Conservation (phyloP, 2,113 vertebrate genomes). For the Sylvia atricapilla region DNA sequence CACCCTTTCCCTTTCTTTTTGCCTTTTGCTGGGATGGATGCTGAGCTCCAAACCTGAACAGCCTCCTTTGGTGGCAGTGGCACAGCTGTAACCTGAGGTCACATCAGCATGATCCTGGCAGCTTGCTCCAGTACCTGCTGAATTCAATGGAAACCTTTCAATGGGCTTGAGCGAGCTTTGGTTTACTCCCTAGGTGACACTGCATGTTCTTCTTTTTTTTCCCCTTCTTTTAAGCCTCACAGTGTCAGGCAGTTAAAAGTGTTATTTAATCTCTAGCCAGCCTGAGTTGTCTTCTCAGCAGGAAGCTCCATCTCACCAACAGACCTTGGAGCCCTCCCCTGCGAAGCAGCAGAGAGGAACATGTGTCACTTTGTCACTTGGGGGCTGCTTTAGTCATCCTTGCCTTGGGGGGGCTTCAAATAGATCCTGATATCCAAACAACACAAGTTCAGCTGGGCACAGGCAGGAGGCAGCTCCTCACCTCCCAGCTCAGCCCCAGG, state of each 20-base stretch:
- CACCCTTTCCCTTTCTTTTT: not conserved
- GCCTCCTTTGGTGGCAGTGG: not conserved
- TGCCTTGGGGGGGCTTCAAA: not conserved
- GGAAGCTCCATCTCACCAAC: not conserved
- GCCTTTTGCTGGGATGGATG: not conserved
- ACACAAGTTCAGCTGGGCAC: not conserved
- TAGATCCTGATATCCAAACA: not conserved
- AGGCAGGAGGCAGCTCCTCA: not conserved
- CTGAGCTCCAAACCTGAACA: not conserved
- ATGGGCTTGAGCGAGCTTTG: not conserved
- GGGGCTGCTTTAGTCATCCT: not conserved
- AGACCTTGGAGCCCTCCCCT: not conserved
- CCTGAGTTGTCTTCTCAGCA: not conserved
- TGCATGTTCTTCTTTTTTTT: not conserved
- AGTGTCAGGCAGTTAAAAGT: constrained; percentile 24
- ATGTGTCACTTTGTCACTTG: not conserved
- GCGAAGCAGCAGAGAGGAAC: not conserved
- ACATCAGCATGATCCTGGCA: constrained; percentile 19
- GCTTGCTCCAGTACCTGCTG: constrained; percentile 13
- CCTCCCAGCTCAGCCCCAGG: not conserved
- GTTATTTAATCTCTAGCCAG: constrained; percentile 46
- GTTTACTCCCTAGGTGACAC: constrained; percentile 31
- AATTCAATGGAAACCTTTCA: constrained; percentile 35
- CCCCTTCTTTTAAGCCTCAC: not conserved
- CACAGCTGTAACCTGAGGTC: constrained; percentile 27